Evolutionary conservation across 2,888 invertebrate species (phyloP).

Genomic region (Aquatica leii): DNA sequence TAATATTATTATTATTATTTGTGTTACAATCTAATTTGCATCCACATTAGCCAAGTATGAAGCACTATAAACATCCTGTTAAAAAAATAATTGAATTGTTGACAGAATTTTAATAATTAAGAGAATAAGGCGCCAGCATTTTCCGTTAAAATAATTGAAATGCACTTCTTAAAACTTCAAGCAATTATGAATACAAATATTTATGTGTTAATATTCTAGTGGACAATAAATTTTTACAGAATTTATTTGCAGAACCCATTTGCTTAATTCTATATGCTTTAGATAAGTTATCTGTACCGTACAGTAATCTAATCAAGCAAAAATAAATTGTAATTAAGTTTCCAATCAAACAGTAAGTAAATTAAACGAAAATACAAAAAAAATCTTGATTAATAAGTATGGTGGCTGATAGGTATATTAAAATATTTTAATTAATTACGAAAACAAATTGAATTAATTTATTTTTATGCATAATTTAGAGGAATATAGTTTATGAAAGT

Average conservation of each 20-base stretch:
- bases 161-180: background rate
- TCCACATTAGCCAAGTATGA: background rate
- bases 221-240: too few species aligned
- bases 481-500: too few species aligned
- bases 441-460: too few species aligned
- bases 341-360: too few species aligned
- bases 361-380: too few species aligned
- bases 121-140: background rate
- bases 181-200: constrained; percentile 14
- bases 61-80: constrained; percentile 10
- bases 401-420: too few species aligned
- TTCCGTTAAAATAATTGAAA: constrained; percentile 8
- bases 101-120: constrained; percentile 4
- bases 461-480: too few species aligned
- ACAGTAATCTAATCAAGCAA: background rate
- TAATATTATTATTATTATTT: background rate
- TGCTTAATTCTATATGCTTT: too few species aligned
- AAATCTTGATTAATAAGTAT: too few species aligned
- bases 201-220: background rate
- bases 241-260: too few species aligned
- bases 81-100: background rate
- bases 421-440: too few species aligned
- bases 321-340: background rate
- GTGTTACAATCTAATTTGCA: constrained; percentile 1
- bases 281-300: too few species aligned